phyloP scores from a whole-genome alignment of 2,113 vertebrate species.

The Bungarus multicinctus region DNA sequence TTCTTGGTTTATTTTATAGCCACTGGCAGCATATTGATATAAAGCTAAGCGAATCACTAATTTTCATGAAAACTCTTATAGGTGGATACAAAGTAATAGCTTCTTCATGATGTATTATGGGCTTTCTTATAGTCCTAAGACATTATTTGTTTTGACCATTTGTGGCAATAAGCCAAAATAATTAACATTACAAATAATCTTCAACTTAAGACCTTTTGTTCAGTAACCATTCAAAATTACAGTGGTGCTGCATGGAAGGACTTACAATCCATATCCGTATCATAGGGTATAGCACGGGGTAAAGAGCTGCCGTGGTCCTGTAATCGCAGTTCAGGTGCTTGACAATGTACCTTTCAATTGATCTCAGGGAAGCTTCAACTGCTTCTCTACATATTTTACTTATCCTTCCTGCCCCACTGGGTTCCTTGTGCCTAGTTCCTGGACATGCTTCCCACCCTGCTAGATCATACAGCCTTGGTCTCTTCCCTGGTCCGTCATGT shows the following conservation, averaged over 20 bases:
- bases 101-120: neutral
- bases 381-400: neutral
- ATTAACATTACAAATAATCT: neutral
- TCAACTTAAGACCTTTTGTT: no score
- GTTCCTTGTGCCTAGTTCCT: neutral
- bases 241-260: no score
- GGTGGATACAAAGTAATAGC: neutral
- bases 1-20: neutral
- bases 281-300: neutral
- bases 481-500: neutral
- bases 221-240: no score
- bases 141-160: neutral
- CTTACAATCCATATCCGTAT: no score
- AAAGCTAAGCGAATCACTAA: neutral
- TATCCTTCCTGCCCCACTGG: neutral
- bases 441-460: neutral
- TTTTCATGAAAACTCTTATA: neutral
- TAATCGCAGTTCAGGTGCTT: neutral
- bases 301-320: neutral
- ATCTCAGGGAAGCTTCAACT: neutral
- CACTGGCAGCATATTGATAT: neutral
- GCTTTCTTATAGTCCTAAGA: neutral
- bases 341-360: neutral
- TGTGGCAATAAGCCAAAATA: neutral
- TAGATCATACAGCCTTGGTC: neutral